Base-by-base conservation (phyloP, 2,888 invertebrate species). In the Liodrosophila aerea region DNA sequence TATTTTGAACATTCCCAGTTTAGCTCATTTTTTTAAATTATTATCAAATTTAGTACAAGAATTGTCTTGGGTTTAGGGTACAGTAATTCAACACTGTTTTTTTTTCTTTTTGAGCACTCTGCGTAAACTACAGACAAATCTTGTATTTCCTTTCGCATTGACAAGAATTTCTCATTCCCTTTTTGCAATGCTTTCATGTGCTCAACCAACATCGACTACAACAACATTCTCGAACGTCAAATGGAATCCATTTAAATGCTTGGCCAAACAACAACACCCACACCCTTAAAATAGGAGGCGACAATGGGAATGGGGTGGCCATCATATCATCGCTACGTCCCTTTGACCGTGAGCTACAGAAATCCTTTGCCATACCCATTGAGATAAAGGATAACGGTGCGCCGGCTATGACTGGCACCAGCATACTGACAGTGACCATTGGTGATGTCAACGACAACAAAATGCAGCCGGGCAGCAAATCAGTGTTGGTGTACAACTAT, bases 361-460 rank as follows among this genome's bases (percentile, higher is more conserved):
- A 98, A 87, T 97, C 97, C 90, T 98, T 97, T 89, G 92, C 96
- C 73, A 96, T 99, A 87, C 98, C 98, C 11, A 97, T 99, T 81
- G 95, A 98, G 41, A 98, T 99, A 88, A 97, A 96, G 90, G 99
- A 99, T 91, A 96, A 96, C 80, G 98, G 98, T 29, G 96, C 95
- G 76, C 97, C 97, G 30, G 94, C 96, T 0, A 96, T 97, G 95
- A 96, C 97, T 8, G 98, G 97, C 63, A 98, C 98, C 27, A 97
- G 97, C 87, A 98, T 97, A 0, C 91, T 98, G 39, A 98, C 97
- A 0, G 96, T 98, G 30, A 96, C 98, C 54, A 98, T 99, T 76
- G 98, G 98, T 33, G 99, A 99, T 90, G 95, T 96, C 33, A 99
- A 99, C 90, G 98, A 99, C 90, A 98, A 98, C 91, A 96, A 97